phyloP scores from a whole-genome alignment of 2,797 vertebrate species.

The Selene dorsalis region DNA sequence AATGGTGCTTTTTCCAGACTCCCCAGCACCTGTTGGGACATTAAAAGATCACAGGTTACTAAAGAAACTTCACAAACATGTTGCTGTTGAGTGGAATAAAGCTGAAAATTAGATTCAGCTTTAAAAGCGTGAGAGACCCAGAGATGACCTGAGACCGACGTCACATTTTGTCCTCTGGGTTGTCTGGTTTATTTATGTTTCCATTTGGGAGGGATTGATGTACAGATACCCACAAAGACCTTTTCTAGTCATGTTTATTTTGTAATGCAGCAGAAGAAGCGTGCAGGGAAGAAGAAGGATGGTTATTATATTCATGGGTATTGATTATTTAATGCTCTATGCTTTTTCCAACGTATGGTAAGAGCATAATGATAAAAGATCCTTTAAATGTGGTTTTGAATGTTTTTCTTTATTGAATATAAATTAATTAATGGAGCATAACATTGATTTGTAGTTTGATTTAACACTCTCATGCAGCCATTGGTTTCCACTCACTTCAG shows the following conservation, averaged over 20 bases:
- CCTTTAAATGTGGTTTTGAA: background rate
- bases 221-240: conserved; percentile 27
- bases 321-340: background rate
- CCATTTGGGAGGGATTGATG: conserved; percentile 32
- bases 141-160: conserved; percentile 15
- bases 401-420: background rate
- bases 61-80: background rate
- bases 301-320: background rate
- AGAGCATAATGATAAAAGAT: background rate
- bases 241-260: conserved; percentile 35
- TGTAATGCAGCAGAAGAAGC: conserved; percentile 17
- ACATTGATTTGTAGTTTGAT: background rate
- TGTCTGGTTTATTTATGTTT: conserved; percentile 60
- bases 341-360: background rate
- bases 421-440: background rate
- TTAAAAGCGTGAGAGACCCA: conserved; percentile 20
- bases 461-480: background rate
- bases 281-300: background rate
- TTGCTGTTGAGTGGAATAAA: conserved; percentile 6
- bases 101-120: conserved; percentile 35
- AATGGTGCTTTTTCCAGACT: conserved; percentile 89
- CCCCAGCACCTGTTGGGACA: conserved; percentile 85
- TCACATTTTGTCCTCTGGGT: conserved; percentile 31
- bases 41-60: conserved; percentile 42
- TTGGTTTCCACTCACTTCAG: background rate